phyloP scores from a whole-genome alignment of 2,888 invertebrate species.

The Pherbina coryleti region DNA sequence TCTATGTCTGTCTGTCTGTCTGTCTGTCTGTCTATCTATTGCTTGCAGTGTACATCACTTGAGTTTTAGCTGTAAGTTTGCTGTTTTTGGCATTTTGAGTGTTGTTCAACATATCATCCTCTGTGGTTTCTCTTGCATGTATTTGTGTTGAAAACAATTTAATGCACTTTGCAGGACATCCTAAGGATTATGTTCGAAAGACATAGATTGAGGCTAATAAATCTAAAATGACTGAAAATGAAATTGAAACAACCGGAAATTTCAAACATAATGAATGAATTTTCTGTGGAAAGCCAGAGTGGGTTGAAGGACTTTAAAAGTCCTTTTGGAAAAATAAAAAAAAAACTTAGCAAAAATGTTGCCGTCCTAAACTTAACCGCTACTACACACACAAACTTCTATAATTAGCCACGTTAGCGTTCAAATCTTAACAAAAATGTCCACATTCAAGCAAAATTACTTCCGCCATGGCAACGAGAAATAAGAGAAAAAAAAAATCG shows the following conservation, averaged over 20 bases:
- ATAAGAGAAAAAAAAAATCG: not conserved
- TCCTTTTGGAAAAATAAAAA: not conserved
- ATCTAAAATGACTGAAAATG: not conserved
- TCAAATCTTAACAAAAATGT: slow-evolving; percentile 10
- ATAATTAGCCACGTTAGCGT: slow-evolving; percentile 28
- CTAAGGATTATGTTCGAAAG: slow-evolving; percentile 10
- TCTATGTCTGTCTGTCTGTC: not conserved
- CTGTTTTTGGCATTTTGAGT: slow-evolving; percentile 33
- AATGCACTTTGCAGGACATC: slow-evolving; percentile 27
- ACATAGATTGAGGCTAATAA: slow-evolving; percentile 33
- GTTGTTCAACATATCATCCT: slow-evolving; percentile 10
- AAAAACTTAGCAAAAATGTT: not conserved
- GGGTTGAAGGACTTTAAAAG: not conserved
- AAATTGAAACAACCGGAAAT: not conserved
- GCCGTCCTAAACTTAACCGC: not conserved
- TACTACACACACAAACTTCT: not conserved
- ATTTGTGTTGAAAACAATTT: slow-evolving; percentile 14
- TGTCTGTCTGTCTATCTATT: not conserved
- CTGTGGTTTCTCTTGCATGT: slow-evolving; percentile 9
- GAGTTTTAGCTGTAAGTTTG: no score
- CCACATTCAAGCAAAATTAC: slow-evolving; percentile 22
- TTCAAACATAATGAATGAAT: not conserved
- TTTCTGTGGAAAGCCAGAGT: not conserved
- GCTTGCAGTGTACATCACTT: no score
- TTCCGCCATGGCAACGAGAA: not conserved